Conservation (phyloP, 2,113 vertebrate genomes). For the Coturnix japonica region DNA sequence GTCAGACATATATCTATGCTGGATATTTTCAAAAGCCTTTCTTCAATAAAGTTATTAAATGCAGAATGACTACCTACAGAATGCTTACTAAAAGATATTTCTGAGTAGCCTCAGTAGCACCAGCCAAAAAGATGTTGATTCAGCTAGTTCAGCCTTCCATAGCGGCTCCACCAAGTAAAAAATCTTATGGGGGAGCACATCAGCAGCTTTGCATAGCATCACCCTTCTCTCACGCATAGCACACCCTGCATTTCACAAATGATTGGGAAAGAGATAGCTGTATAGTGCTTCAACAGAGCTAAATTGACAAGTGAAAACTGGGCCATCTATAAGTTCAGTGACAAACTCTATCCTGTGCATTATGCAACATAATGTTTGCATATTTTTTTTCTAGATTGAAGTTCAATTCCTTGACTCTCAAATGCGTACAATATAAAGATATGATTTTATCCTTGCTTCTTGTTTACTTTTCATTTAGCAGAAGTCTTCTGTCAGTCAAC, state of each 20-base stretch:
- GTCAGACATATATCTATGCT: background rate
- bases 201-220: background rate
- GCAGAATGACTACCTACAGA: background rate
- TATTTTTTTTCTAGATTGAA: background rate
- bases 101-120: background rate
- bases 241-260: background rate
- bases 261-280: background rate
- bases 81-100: background rate
- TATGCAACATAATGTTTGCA: background rate
- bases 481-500: background rate
- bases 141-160: background rate
- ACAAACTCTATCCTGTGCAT: background rate
- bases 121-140: background rate
- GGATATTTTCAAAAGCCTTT: background rate
- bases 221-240: background rate
- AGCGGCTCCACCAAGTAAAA: background rate
- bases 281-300: background rate
- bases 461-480: background rate
- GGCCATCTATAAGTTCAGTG: accelerated
- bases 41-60: background rate
- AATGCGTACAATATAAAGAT: background rate
- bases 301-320: background rate
- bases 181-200: background rate
- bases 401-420: background rate
- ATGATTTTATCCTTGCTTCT: background rate